Evolutionary conservation across 2,113 vertebrate genomes (phyloP).

Genomic region (Taurulus bubalis): DNA sequence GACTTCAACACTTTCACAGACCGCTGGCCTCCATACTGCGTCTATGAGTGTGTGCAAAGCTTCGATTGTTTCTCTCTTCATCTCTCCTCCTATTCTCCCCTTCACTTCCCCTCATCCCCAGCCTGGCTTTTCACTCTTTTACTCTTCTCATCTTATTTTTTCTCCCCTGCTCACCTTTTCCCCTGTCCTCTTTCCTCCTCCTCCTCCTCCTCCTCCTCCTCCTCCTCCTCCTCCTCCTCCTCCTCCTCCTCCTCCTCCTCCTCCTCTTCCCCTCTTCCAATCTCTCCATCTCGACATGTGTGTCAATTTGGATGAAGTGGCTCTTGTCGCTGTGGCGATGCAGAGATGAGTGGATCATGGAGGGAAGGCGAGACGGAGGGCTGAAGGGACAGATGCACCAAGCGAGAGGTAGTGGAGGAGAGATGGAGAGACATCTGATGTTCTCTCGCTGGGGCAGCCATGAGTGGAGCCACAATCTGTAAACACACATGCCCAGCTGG

Average conservation of each 20-base stretch:
- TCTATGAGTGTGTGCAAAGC: conserved; percentile 19
- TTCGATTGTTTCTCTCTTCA: conserved; percentile 43
- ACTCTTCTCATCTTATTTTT: neutral
- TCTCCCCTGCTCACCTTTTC: neutral
- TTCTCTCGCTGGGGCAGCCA: conserved; percentile 70
- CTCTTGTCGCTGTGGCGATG: conserved; percentile 23
- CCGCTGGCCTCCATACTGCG: conserved; percentile 35
- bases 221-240: neutral
- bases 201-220: neutral
- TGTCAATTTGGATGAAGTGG: conserved; percentile 37
- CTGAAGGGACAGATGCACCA: conserved; percentile 64
- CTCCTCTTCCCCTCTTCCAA: neutral
- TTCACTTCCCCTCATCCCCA: conserved; percentile 22
- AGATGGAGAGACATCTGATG: conserved; percentile 70
- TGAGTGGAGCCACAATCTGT: conserved; percentile 72
- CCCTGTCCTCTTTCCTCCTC: neutral
- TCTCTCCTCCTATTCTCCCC: conserved; percentile 27
- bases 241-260: too few relatives aligned
- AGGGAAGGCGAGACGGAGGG: conserved; percentile 28
- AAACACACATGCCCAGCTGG: conserved; percentile 54
- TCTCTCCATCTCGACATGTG: conserved; percentile 50
- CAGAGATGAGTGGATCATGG: conserved; percentile 24
- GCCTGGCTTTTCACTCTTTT: neutral
- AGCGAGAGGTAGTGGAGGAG: conserved; percentile 29
- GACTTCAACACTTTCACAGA: conserved; percentile 58